Percentiles rank a stretch among this genome's conserved stretches.
Evolutionary conservation across 1,140 invertebrate genomes (phyloP).

Genomic region (Bombus consobrinus): DNA sequence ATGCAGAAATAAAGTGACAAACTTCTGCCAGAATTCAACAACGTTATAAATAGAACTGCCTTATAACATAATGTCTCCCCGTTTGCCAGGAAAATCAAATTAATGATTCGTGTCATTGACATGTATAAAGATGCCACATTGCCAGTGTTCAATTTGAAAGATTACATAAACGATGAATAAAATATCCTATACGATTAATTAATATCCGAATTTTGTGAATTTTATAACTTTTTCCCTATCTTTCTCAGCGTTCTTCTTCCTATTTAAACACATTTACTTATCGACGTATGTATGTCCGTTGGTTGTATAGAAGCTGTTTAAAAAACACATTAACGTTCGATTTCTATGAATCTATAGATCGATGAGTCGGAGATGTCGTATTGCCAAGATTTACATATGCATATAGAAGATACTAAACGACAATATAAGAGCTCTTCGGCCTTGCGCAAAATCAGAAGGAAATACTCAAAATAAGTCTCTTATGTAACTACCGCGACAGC

Average conservation of each 20-base stretch:
- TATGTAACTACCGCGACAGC: background rate
- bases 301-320: background rate
- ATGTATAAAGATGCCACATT: background rate
- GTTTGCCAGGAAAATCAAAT: background rate
- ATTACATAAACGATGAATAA: background rate
- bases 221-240: background rate
- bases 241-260: no score
- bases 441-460: background rate
- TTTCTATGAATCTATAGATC: background rate
- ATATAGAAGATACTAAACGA: background rate
- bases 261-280: no score
- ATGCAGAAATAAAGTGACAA: background rate
- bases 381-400: background rate
- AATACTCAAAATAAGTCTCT: background rate
- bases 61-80: background rate
- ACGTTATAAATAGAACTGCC: background rate
- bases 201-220: background rate
- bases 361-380: background rate
- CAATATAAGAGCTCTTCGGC: background rate
- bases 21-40: constrained; percentile 8
- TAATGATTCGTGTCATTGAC: background rate
- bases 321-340: background rate
- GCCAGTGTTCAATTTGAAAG: background rate
- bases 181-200: no score
- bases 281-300: no score